Percentiles rank a stretch among this genome's conserved stretches.
Evolutionary conservation across 2,113 vertebrate species (phyloP).

Genomic region (Tichodroma muraria): DNA sequence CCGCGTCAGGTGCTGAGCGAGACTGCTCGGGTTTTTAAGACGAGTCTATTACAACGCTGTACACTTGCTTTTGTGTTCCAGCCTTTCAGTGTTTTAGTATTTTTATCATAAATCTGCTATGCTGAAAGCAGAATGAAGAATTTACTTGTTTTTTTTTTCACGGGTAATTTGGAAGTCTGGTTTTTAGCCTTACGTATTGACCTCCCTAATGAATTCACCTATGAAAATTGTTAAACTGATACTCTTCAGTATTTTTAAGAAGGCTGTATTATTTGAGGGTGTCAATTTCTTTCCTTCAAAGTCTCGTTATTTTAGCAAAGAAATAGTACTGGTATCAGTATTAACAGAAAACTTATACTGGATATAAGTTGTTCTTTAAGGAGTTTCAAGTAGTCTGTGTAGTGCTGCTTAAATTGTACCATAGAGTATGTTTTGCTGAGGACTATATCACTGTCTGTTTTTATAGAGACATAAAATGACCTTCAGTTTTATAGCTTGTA

Average conservation of each 20-base stretch:
- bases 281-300: background rate
- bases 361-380: background rate
- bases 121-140: background rate
- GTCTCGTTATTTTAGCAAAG: background rate
- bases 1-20: background rate
- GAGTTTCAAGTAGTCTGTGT: background rate
- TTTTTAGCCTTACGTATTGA: background rate
- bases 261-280: background rate
- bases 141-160: background rate
- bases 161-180: background rate
- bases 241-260: background rate
- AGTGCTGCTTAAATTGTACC: background rate
- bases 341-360: background rate
- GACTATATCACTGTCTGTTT: background rate
- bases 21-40: background rate
- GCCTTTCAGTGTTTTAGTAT: fast-evolving
- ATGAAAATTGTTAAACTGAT: background rate
- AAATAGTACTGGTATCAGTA: background rate
- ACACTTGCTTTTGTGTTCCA: background rate
- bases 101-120: background rate
- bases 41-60: background rate
- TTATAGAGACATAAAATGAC: background rate
- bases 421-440: background rate
- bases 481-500: background rate
- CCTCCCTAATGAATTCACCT: background rate